phyloP scores from a whole-genome alignment of 2,113 vertebrate genomes.

The Equus quagga region DNA sequence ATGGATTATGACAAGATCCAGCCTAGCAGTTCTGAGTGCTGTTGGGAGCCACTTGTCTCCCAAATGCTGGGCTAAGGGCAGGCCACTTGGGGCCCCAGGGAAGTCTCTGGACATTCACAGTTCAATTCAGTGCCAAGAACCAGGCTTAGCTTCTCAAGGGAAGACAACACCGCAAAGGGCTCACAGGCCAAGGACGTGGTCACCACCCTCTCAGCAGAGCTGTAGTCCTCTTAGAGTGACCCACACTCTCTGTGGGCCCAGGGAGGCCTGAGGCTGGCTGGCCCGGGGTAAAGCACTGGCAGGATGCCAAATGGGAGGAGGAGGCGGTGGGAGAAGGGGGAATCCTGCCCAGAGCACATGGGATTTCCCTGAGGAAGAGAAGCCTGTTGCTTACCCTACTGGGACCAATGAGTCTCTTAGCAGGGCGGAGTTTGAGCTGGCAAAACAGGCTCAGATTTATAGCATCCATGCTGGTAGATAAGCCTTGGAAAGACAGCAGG shows the following conservation, averaged over 20 bases:
- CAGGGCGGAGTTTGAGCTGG: not conserved
- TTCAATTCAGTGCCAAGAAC: not conserved
- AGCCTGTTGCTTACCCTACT: not conserved
- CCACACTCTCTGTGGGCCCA: not conserved
- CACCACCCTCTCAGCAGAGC: not conserved
- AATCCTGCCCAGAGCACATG: not conserved
- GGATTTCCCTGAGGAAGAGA: not conserved
- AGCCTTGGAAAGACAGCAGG: not conserved
- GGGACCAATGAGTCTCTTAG: not conserved
- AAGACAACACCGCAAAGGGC: not conserved
- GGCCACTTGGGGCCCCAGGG: not conserved
- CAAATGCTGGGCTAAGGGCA: not conserved
- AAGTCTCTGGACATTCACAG: not conserved
- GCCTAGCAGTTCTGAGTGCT: not conserved
- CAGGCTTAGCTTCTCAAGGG: not conserved
- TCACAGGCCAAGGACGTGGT: not conserved
- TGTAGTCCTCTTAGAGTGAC: not conserved
- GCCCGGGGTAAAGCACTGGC: not conserved
- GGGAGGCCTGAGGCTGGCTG: not conserved
- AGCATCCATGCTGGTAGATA: not conserved
- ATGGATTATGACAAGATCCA: not conserved
- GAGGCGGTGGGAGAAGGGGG: not conserved
- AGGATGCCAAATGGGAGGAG: not conserved
- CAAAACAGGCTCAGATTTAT: not conserved
- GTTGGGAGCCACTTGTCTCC: not conserved